Evolutionary conservation across 2,113 vertebrate genomes (phyloP).

Genomic region (Rhea pennata): DNA sequence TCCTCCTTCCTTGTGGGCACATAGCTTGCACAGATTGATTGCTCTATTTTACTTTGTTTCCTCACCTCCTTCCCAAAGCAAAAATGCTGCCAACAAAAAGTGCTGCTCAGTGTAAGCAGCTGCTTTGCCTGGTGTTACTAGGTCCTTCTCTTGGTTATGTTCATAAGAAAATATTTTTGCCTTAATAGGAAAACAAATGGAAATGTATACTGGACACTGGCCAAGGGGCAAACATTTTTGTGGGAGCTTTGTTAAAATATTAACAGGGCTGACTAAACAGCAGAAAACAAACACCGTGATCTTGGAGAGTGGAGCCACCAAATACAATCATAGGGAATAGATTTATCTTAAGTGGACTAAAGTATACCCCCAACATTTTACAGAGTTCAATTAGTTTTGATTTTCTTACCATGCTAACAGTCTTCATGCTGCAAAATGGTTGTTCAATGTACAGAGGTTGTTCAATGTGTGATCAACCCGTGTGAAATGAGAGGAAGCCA

Average conservation of each 20-base stretch:
- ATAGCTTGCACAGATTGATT: background rate
- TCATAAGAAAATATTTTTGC: conserved; percentile 60
- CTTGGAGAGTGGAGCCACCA: background rate
- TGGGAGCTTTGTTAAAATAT: conserved; percentile 67
- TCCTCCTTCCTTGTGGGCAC: background rate
- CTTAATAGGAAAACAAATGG: conserved; percentile 59
- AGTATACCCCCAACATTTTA: background rate
- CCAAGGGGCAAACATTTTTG: conserved; percentile 45
- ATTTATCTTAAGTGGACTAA: conserved; percentile 21
- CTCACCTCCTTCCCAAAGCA: conserved; percentile 28
- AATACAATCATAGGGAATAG: background rate
- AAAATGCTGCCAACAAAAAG: conserved; percentile 40
- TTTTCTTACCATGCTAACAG: background rate
- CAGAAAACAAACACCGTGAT: conserved; percentile 36
- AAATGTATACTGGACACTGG: conserved; percentile 43
- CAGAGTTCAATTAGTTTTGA: background rate
- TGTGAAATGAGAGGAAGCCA: background rate
- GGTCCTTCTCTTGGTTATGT: conserved; percentile 39
- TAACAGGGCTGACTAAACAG: conserved; percentile 20
- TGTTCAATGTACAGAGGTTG: background rate
- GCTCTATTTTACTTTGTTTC: conserved; percentile 1
- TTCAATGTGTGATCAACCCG: background rate
- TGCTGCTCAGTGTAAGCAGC: conserved; percentile 9
- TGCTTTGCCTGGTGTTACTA: conserved; percentile 24
- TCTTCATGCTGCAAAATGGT: background rate